Conservation (phyloP, 2,113 vertebrate genomes). For the Dolichotis patagonum region DNA sequence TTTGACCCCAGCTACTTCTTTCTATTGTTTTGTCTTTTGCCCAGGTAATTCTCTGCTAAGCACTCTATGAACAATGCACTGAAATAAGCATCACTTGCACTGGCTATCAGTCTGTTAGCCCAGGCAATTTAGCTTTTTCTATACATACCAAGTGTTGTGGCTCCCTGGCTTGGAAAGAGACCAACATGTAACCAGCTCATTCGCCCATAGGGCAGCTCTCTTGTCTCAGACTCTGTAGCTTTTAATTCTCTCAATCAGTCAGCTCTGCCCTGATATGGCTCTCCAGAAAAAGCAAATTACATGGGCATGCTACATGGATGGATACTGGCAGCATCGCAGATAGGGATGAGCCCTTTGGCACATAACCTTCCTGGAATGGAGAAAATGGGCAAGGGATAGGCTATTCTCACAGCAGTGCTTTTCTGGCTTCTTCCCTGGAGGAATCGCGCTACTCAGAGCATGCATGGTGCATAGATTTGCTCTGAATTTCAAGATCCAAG, state of each 20-base stretch:
- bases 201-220: background rate
- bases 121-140: background rate
- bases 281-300: conserved; percentile 57
- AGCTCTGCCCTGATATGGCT: background rate
- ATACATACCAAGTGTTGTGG: background rate
- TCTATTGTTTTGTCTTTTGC: background rate
- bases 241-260: conserved; percentile 60
- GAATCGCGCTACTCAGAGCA: background rate
- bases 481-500: background rate
- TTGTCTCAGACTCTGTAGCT: conserved; percentile 39
- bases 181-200: conserved; percentile 50
- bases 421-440: background rate
- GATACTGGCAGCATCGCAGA: background rate
- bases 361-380: background rate
- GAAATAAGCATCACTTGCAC: background rate
- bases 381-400: background rate
- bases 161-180: conserved; percentile 39
- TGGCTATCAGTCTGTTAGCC: background rate
- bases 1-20: background rate
- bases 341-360: conserved; percentile 41
- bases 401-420: background rate
- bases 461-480: background rate
- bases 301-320: background rate
- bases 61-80: background rate
- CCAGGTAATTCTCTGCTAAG: background rate